Percentiles rank a stretch among this genome's conserved stretches.
phyloP scores from a whole-genome alignment of 2,888 invertebrate species.

The Teinopalpus imperialis region DNA sequence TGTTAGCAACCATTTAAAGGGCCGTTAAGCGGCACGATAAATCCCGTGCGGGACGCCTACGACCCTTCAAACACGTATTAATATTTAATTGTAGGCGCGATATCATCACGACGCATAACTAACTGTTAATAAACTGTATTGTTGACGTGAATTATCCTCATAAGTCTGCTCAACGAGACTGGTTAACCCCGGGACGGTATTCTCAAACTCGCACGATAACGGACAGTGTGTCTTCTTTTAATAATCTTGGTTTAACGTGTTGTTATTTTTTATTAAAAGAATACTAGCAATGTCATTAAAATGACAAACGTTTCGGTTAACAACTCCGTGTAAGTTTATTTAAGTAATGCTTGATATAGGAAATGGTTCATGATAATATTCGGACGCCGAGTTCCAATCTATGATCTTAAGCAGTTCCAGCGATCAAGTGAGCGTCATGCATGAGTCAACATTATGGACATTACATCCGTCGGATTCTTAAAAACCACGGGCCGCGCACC shows the following conservation, averaged over 20 bases:
- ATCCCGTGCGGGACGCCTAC: conserved; percentile 57
- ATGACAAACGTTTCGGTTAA: no score
- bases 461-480: conserved; percentile 71
- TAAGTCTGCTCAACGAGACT: conserved; percentile 60
- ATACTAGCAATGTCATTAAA: no score
- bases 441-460: conserved; percentile 78
- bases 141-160: conserved; percentile 78
- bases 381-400: no score
- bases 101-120: conserved; percentile 75
- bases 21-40: conserved; percentile 50
- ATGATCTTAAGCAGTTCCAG: no score
- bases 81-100: conserved; percentile 79
- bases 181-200: conserved; percentile 43
- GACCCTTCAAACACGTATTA: conserved; percentile 68
- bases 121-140: conserved; percentile 79
- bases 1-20: conserved; percentile 46
- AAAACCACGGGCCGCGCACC: conserved; percentile 58
- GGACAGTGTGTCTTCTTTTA: no score
- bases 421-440: conserved; percentile 78
- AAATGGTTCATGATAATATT: no score
- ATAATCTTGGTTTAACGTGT: no score
- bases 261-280: no score
- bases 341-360: no score
- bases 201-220: conserved; percentile 33
- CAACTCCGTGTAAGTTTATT: no score